Percentiles rank a stretch among this genome's conserved stretches.
phyloP scores from a whole-genome alignment of 2,888 invertebrate genomes.

The Zootermopsis nevadensis region DNA sequence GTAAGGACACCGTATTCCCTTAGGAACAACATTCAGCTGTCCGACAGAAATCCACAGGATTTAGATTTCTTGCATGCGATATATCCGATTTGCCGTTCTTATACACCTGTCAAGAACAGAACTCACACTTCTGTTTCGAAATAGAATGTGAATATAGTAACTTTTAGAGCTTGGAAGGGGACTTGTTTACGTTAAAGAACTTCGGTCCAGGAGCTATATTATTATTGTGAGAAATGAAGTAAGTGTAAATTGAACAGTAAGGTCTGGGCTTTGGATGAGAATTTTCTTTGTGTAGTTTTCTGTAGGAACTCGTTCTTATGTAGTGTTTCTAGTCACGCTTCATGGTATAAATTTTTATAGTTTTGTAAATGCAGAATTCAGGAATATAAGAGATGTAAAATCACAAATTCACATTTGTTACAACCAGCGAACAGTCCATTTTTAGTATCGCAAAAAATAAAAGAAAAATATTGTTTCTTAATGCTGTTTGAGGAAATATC shows the following conservation, averaged over 20 bases:
- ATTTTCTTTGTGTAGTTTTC: too few species aligned
- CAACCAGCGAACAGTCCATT: too few species aligned
- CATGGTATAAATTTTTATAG: too few species aligned
- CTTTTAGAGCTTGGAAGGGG: neutral
- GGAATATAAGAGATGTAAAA: too few species aligned
- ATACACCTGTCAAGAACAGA: conserved; percentile 1
- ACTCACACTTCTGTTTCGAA: neutral
- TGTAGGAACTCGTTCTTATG: too few species aligned
- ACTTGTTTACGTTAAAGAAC: neutral
- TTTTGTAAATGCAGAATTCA: too few species aligned
- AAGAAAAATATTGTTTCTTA: too few species aligned
- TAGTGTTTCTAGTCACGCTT: too few species aligned
- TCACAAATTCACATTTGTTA: too few species aligned
- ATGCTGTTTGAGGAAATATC: too few species aligned
- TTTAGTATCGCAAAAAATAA: too few species aligned
- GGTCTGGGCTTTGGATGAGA: too few species aligned
- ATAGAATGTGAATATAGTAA: neutral
- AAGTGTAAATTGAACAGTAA: neutral
- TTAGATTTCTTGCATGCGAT: neutral
- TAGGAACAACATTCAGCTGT: neutral
- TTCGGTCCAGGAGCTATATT: neutral
- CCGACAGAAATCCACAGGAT: neutral
- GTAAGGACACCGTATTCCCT: neutral
- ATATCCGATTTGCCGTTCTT: neutral
- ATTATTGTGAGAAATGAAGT: neutral